Evolutionary conservation across 2,113 vertebrate species (phyloP).

Genomic region (Heloderma charlesbogerti): DNA sequence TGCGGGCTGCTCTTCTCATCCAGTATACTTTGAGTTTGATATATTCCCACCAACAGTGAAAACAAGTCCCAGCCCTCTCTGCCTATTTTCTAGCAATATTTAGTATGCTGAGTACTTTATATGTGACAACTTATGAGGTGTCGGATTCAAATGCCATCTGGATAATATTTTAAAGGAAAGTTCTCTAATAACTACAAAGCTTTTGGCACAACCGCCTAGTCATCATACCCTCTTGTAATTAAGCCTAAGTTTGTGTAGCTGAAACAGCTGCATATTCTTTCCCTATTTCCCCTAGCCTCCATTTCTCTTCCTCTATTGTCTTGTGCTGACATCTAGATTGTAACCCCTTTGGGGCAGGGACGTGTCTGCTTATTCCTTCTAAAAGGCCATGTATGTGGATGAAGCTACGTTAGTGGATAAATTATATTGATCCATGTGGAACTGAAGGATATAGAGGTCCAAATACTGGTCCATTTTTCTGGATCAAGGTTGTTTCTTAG

Average conservation of each 20-base stretch:
- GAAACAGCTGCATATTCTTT: not conserved
- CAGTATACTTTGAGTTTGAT: not conserved
- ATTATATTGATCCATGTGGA: not conserved
- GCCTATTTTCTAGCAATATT: not conserved
- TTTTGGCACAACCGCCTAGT: not conserved
- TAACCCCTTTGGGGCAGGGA: not conserved
- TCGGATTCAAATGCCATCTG: not conserved
- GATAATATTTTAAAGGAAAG: not conserved
- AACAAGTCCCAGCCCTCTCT: not conserved
- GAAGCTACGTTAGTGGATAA: not conserved
- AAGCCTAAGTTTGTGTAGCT: not conserved
- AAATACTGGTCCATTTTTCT: not conserved
- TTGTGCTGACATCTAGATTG: not conserved
- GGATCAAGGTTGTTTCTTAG: not conserved
- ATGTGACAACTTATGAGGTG: not conserved
- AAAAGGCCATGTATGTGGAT: not conserved
- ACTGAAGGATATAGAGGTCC: not conserved
- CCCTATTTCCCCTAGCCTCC: not conserved
- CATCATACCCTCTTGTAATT: not conserved
- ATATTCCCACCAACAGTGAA: not conserved
- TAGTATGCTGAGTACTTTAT: not conserved
- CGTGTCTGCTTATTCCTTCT: not conserved
- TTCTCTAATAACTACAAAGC: not conserved
- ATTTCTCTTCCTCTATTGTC: not conserved
- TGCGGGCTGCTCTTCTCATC: not conserved